Evolutionary conservation across 2,888 invertebrate species (phyloP).

Genomic region (Drosophila pseudotakahashii): DNA sequence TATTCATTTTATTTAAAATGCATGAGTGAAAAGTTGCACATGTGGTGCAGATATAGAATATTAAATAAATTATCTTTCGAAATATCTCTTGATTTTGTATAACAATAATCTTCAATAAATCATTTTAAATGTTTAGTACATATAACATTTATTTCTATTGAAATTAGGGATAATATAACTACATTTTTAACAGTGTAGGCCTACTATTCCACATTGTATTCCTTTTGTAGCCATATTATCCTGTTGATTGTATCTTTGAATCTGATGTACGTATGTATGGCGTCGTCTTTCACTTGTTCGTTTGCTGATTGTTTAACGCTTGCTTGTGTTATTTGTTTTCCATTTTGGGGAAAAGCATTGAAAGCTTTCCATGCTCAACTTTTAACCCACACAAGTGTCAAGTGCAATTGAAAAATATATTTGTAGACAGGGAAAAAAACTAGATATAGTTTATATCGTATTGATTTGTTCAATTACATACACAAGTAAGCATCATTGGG

Average conservation of each 20-base stretch:
- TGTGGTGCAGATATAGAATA: constrained; percentile 3
- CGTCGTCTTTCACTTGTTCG: constrained; percentile 7
- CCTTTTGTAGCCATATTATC: background rate
- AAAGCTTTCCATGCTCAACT: constrained; percentile 9
- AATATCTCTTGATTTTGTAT: too few species aligned
- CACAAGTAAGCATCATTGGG: too few species aligned
- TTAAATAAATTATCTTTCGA: background rate
- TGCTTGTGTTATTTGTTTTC: constrained; percentile 28
- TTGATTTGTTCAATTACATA: too few species aligned
- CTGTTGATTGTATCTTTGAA: constrained; percentile 12
- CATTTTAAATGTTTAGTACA: too few species aligned
- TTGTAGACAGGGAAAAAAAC: background rate
- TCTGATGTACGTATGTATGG: constrained; percentile 13
- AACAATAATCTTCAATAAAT: too few species aligned
- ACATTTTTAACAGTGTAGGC: background rate
- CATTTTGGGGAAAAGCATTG: constrained; percentile 23
- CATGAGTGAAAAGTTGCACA: constrained; percentile 2
- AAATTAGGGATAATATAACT: too few species aligned
- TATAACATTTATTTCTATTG: too few species aligned
- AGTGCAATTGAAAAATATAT: constrained; percentile 1
- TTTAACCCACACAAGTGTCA: constrained; percentile 20
- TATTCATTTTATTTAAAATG: constrained; percentile 11
- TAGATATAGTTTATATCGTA: too few species aligned
- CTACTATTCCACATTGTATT: background rate
- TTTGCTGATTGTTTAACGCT: constrained; percentile 24